phyloP scores from a whole-genome alignment of 2,113 vertebrate genomes.

The Pseudonaja textilis region DNA sequence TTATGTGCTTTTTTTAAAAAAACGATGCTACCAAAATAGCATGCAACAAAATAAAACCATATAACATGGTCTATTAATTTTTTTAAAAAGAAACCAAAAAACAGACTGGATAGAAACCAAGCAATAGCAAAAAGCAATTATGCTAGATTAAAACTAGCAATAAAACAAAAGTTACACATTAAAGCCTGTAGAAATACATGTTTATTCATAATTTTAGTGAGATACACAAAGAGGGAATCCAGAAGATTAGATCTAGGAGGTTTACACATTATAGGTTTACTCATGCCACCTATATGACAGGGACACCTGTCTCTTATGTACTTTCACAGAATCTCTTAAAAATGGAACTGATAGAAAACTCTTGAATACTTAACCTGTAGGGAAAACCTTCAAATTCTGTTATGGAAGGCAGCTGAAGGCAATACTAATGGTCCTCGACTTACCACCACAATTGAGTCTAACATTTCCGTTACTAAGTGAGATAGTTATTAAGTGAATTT shows the following conservation, averaged over 20 bases:
- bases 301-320: not conserved
- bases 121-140: not conserved
- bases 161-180: not conserved
- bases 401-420: not conserved
- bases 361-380: not conserved
- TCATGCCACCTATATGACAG: not conserved
- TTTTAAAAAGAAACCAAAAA: not conserved
- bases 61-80: not conserved
- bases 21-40: not conserved
- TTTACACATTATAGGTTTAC: not conserved
- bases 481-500: no score
- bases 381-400: not conserved
- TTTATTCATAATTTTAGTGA: not conserved
- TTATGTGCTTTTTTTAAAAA: not conserved
- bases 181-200: not conserved
- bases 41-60: not conserved
- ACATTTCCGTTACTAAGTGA: no score
- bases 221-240: not conserved
- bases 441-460: no score
- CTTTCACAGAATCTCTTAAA: not conserved
- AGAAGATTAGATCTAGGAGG: not conserved
- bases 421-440: no score
- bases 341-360: not conserved
- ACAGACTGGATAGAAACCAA: not conserved
- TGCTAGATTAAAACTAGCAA: not conserved